Percentiles rank a stretch among this genome's conserved stretches.
Evolutionary conservation across 1,140 invertebrate genomes (phyloP).

Genomic region (Anastrepha obliqua): DNA sequence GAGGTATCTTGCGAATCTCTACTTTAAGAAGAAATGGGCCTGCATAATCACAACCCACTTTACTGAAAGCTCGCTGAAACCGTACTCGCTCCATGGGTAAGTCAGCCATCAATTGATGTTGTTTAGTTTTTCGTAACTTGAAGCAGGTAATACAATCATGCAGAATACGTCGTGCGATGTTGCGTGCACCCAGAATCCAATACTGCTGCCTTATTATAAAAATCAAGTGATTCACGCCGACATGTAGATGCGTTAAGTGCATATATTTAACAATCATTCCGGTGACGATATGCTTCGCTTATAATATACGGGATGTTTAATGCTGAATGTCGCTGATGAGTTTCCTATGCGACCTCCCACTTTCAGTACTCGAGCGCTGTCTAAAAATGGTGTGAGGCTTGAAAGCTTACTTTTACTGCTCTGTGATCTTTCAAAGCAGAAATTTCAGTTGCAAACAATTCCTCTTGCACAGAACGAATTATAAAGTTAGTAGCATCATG

Average conservation of each 20-base stretch:
- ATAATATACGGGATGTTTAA: not conserved
- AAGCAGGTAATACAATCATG: constrained; percentile 69
- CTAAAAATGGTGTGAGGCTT: not conserved
- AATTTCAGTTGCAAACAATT: not conserved
- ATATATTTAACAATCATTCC: not conserved
- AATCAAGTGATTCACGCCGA: not conserved
- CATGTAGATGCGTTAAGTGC: not conserved
- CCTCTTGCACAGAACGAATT: not conserved
- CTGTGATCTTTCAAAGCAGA: not conserved
- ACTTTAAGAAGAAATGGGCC: constrained; percentile 61
- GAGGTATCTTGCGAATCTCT: not conserved
- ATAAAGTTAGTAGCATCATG: not conserved
- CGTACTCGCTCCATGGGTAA: constrained; percentile 61
- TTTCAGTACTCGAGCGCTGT: not conserved
- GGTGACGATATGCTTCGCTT: not conserved
- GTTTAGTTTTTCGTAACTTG: constrained; percentile 59
- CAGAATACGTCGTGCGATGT: constrained; percentile 60
- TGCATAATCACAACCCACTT: constrained; percentile 67
- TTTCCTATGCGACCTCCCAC: not conserved
- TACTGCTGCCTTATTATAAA: constrained; percentile 53
- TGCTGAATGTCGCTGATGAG: not conserved
- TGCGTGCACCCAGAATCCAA: constrained; percentile 65
- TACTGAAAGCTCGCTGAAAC: constrained; percentile 63
- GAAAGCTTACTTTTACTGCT: not conserved
- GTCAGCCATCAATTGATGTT: constrained; percentile 68